Base-by-base conservation (phyloP, 1,140 invertebrate genomes). In the Magallana ariakensis region DNA sequence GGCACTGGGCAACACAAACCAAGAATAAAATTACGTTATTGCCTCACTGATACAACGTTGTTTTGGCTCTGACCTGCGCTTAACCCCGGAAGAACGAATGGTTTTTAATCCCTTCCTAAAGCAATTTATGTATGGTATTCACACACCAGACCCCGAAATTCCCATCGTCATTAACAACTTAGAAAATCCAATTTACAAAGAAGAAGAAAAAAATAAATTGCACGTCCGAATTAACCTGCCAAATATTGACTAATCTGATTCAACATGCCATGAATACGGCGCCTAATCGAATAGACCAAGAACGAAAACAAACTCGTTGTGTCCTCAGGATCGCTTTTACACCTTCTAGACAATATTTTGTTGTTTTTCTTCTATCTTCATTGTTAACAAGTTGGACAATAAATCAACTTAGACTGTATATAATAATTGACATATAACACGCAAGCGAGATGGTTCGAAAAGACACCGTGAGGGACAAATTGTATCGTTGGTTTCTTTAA, bases 51-150 rank as follows among this genome's bases (percentile, higher is more conserved):
- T 26, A 75, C 22, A 26, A 26, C 66, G 22, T 75, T 75, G 22
- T 75, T 70, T 75, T 75, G 22, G 10, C 66, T 75, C 9, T 75
- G 66, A 75, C 66, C 66, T 75, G 33, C 66, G 66, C 66, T 75
- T 75, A 75, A 75, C 66, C 66, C 66, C 66, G 11, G 33, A 75
- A 75, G 66, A 75, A 75, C 66, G 66, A 75, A 75, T 13, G 66
- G 19, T 75, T 75, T 75, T 75, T 75, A 75, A 75, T 75, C 66
- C 66, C 22, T 22, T 75, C 66, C 22, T 8, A 75, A 75, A 75
- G 66, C 66, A 75, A 75, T 75, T 75, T 75, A 75, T 75, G 66
- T 75, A 75, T 75, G 66, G 66, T 26, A 75, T 75, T 75, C 66
- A 75, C 66, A 75, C 22, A 75, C 19, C 22, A 75, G 66, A 75